Base-by-base conservation (phyloP, 2,797 vertebrate genomes). In the Pipistrellus pipistrellus region DNA sequence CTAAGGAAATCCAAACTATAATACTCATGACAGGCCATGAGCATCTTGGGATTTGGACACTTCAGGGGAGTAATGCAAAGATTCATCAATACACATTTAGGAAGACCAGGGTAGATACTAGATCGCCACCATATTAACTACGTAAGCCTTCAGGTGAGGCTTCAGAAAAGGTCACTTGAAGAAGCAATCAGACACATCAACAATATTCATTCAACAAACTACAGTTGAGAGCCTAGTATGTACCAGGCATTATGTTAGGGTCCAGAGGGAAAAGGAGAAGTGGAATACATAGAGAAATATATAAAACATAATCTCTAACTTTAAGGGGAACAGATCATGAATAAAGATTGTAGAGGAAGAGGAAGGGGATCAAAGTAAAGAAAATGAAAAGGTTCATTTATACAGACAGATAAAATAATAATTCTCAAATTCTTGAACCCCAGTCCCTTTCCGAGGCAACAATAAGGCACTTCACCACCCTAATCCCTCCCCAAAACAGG, bases 81-180 rank as follows among this genome's bases (percentile, higher is more conserved):
- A 78, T 72, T 35, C 15, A 66, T 75, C 11, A 8, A 10, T 38
- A 30, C 88, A 46, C 48, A 25, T 32, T 57, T 25, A 94, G 62
- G 35, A 68, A 90, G 25, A 87, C 7, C 1, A 46, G n/a, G 41
- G 14, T 9, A 81, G 59, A 53, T 57, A 59, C 17, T 14, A 41
- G 27, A 8, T 68, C 53, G 35, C n/a, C 30, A 44, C 20, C 15
- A 88, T 59, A 84, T 27, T 32, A 75, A 80, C 53, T 85, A 64
- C 53, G 51, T 57, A 77, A 87, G 27, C 18, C 76, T 85, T 93
- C 66, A 21, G 20, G n/a, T 57, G 9, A 93, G 23, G 25, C 78
- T 93, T 94, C 62, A 92, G 53, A 92, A 88, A 35, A 75, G 17
- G 48, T 13, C 59, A 84, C 11, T 93, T 92, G 32, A 90, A 77